Percentiles rank a stretch among this genome's conserved stretches.
Evolutionary conservation across 2,113 vertebrate genomes (phyloP).

Genomic region (Macquaria australasica): DNA sequence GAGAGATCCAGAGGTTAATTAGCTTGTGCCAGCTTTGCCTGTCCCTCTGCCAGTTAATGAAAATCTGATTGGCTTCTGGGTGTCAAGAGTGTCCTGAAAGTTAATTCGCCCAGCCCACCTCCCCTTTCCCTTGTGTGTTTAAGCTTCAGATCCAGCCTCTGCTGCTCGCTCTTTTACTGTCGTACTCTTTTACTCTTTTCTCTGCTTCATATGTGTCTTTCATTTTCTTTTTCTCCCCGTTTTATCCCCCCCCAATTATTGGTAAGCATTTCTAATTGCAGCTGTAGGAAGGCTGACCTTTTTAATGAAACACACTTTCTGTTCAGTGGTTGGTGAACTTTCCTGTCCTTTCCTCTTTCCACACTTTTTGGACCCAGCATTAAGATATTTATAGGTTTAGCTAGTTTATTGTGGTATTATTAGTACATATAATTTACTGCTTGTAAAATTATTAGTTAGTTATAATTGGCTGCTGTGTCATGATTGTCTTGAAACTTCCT

Average conservation of each 20-base stretch:
- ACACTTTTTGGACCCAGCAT: not conserved
- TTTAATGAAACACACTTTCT: conserved; percentile 11
- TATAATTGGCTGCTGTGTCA: not conserved
- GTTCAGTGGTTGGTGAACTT: conserved; percentile 6
- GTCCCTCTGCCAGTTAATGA: conserved; percentile 87
- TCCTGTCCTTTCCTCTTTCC: not conserved
- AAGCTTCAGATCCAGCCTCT: conserved; percentile 67
- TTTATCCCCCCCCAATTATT: not conserved
- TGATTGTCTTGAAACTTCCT: not conserved
- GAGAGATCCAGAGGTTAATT: conserved; percentile 86
- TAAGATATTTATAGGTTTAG: not conserved
- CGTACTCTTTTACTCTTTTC: conserved; percentile 47
- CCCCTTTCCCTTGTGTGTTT: conserved; percentile 76
- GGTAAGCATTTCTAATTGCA: not conserved
- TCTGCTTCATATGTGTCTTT: conserved; percentile 5
- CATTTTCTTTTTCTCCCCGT: conserved; percentile 3
- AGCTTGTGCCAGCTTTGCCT: conserved; percentile 84
- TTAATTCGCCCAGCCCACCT: conserved; percentile 82
- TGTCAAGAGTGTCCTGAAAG: conserved; percentile 88
- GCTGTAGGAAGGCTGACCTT: not conserved
- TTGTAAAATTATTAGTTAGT: not conserved
- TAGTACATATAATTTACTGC: not conserved
- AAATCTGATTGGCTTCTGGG: conserved; percentile 88
- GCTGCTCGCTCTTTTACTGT: conserved; percentile 39
- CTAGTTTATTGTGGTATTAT: not conserved